Conservation (phyloP, 2,113 vertebrate species). For the Ptilonorhynchus violaceus region DNA sequence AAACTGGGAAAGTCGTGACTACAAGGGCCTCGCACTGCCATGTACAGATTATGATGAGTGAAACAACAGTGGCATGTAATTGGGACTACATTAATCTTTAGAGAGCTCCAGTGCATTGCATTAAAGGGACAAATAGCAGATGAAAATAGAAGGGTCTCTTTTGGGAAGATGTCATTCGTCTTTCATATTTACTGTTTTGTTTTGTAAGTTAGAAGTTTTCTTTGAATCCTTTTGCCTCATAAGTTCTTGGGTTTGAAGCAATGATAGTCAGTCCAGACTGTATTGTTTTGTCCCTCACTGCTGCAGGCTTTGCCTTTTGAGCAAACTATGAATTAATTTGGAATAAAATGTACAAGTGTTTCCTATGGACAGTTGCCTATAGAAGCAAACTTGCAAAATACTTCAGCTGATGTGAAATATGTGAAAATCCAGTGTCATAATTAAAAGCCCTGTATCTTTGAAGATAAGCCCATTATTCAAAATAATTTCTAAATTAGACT, state of each 20-base stretch:
- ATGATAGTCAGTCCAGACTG: background rate
- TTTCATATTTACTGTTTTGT: conserved; percentile 3
- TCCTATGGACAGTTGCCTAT: background rate
- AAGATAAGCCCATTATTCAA: conserved; percentile 61
- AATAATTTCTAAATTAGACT: conserved; percentile 64
- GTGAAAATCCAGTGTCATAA: background rate
- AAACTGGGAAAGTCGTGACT: conserved; percentile 8
- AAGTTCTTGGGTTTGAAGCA: background rate
- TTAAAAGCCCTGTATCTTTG: conserved; percentile 20
- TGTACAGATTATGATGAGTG: conserved; percentile 32
- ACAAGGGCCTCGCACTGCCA: background rate
- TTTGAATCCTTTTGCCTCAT: background rate
- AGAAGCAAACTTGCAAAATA: background rate
- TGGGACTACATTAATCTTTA: conserved; percentile 20
- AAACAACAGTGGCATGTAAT: conserved; percentile 23
- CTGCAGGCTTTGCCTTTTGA: background rate
- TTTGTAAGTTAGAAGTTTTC: conserved; percentile 1
- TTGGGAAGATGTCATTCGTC: background rate
- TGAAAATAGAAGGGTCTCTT: background rate
- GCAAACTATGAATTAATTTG: background rate
- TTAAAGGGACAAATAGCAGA: conserved; percentile 22
- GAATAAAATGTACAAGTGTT: background rate
- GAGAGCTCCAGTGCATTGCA: background rate
- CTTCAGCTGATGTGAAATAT: background rate
- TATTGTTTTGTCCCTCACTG: background rate